Evolutionary conservation across 2,797 vertebrate genomes (phyloP).

Genomic region (Caiman crocodilus): DNA sequence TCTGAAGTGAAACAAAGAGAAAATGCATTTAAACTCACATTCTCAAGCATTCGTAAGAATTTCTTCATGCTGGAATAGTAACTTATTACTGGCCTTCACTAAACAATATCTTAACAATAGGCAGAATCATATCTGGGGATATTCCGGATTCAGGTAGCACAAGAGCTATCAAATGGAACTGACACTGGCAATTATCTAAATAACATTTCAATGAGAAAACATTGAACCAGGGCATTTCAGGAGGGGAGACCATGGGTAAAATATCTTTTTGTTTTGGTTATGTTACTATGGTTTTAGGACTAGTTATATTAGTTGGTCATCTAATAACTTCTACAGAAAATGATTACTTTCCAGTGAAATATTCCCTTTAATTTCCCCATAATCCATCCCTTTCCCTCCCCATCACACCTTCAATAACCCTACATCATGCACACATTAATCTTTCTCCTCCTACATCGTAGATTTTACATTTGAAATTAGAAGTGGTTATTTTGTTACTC

Average conservation of each 20-base stretch:
- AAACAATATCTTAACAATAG: neutral
- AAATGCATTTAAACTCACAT: neutral
- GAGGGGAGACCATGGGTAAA: conserved; percentile 10
- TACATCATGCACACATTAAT: conserved; percentile 61
- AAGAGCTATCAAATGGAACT: neutral
- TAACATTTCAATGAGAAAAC: neutral
- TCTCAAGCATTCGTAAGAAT: neutral
- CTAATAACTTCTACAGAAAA: conserved; percentile 74
- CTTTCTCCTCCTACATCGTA: conserved; percentile 58
- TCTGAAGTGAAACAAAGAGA: neutral
- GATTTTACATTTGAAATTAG: conserved; percentile 71
- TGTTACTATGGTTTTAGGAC: conserved; percentile 65
- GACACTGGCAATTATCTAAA: neutral
- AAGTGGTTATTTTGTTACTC: conserved; percentile 71
- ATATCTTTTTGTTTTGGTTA: conserved; percentile 55
- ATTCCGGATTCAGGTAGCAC: neutral
- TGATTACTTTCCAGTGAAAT: conserved; percentile 74
- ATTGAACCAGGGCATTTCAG: conserved; percentile 1
- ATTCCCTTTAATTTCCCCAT: conserved; percentile 74
- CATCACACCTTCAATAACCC: conserved; percentile 69
- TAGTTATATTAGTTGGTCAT: conserved; percentile 67
- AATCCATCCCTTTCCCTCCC: conserved; percentile 46
- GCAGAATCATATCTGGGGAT: neutral
- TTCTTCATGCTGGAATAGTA: neutral
- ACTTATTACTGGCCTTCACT: neutral